Evolutionary conservation across 2,888 invertebrate species (phyloP).

Genomic region (Argyra leucocephala): DNA sequence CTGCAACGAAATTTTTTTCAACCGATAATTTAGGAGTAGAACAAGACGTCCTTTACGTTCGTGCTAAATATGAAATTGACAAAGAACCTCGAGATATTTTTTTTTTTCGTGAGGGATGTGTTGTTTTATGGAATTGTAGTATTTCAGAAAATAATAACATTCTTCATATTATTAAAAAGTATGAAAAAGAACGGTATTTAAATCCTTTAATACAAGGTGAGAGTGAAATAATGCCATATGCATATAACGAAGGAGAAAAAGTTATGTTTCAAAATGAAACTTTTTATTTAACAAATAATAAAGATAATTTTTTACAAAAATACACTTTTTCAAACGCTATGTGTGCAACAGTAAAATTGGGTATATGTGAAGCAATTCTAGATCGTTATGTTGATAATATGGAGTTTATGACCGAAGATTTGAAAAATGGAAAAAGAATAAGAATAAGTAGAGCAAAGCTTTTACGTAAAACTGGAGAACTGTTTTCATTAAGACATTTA

Average conservation of each 20-base stretch:
- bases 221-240: constrained; percentile 74
- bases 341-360: constrained; percentile 85
- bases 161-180: constrained; percentile 59
- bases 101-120: constrained; percentile 82
- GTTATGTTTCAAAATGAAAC: constrained; percentile 38
- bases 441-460: constrained; percentile 51
- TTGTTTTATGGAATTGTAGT: constrained; percentile 84
- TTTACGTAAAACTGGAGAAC: constrained; percentile 71
- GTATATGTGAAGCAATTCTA: constrained; percentile 85
- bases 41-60: constrained; percentile 70
- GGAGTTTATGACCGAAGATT: constrained; percentile 65
- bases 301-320: constrained; percentile 63
- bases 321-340: constrained; percentile 93
- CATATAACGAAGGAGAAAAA: constrained; percentile 47
- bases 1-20: constrained; percentile 51
- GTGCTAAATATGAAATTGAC: constrained; percentile 70
- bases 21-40: constrained; percentile 46
- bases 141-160: constrained; percentile 71
- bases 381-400: constrained; percentile 76
- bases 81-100: constrained; percentile 74
- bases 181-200: constrained; percentile 62
- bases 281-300: constrained; percentile 35
- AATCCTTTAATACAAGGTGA: constrained; percentile 59
- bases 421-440: constrained; percentile 66
- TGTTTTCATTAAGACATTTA: constrained; percentile 78